Evolutionary conservation across 2,888 invertebrate genomes (phyloP).

Genomic region (Latheticus oryzae): DNA sequence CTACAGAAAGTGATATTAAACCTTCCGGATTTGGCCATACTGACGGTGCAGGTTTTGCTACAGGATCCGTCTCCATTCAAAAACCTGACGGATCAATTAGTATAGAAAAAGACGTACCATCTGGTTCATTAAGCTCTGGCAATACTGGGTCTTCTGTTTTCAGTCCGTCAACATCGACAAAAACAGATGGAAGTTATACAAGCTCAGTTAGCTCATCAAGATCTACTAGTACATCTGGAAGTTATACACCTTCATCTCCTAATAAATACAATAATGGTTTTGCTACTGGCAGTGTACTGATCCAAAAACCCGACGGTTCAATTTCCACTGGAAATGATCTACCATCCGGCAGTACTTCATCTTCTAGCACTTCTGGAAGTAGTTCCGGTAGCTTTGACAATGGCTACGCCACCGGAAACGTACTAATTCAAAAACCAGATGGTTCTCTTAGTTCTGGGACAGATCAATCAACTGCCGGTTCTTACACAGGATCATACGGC

Average conservation of each 20-base stretch:
- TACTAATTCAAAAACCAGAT: constrained; percentile 27
- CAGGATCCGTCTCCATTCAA: constrained; percentile 16
- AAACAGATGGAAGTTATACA: no score
- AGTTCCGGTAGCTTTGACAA: constrained; percentile 1
- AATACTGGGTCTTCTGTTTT: no score
- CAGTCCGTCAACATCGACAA: no score
- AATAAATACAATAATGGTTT: constrained; percentile 5
- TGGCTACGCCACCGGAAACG: constrained; percentile 20
- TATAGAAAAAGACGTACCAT: constrained; percentile 3
- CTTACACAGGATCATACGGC: constrained; percentile 2
- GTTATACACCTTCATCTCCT: not conserved
- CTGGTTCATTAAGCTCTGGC: not conserved
- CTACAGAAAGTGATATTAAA: not conserved
- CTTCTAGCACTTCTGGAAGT: constrained; percentile 11
- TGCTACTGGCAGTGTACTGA: constrained; percentile 16
- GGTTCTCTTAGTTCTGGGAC: constrained; percentile 27
- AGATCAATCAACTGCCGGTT: constrained; percentile 2
- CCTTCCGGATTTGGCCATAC: no score
- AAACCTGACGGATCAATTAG: constrained; percentile 16
- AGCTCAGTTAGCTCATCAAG: not conserved
- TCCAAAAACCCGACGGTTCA: constrained; percentile 15
- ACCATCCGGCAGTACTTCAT: constrained; percentile 3
- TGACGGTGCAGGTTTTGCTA: constrained; percentile 8
- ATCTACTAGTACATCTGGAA: constrained; percentile 6
- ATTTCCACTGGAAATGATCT: constrained; percentile 17